These are phyloP conservation scores for Pristiophorus japonicus DNA, from an alignment of 2,113 vertebrate genomes.

Conservation along the genomic window DNA sequence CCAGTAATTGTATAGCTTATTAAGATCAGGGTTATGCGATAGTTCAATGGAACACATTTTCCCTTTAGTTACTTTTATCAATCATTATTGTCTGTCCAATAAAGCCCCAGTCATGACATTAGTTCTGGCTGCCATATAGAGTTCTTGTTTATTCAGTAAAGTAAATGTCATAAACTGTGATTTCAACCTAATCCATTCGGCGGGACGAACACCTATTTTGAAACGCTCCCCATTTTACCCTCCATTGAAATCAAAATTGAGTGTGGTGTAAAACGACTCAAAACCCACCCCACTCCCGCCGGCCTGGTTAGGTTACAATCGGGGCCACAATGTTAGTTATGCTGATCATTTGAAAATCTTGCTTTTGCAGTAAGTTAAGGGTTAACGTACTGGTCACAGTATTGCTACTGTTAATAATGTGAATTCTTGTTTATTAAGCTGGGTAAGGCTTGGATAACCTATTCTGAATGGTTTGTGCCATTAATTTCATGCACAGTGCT, in stretches of 20 bases:
- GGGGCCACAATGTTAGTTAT: not conserved
- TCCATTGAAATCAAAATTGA: not conserved
- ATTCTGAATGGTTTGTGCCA: not conserved
- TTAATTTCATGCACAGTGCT: not conserved
- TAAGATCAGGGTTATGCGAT: not conserved
- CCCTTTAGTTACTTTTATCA: not conserved
- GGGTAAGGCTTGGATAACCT: not conserved
- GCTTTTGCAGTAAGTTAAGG: not conserved
- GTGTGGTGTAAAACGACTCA: not conserved
- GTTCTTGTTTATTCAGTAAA: not conserved
- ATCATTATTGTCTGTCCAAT: not conserved
- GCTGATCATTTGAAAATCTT: not conserved
- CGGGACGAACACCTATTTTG: not conserved
- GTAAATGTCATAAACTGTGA: not conserved
- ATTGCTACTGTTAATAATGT: not conserved
- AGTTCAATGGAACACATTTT: not conserved
- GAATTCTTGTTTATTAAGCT: constrained; percentile 4
- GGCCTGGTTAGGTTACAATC: not conserved
- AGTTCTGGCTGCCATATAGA: not conserved
- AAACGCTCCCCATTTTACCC: not conserved
- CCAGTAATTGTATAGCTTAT: not conserved
- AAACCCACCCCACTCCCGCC: not conserved
- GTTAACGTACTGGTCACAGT: not conserved
- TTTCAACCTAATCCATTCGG: not conserved
- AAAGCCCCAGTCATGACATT: not conserved